Evolutionary conservation across 2,888 invertebrate species (phyloP), one percentile per base, ranked within the genome.

Genomic region (Myathropa florea): DNA sequence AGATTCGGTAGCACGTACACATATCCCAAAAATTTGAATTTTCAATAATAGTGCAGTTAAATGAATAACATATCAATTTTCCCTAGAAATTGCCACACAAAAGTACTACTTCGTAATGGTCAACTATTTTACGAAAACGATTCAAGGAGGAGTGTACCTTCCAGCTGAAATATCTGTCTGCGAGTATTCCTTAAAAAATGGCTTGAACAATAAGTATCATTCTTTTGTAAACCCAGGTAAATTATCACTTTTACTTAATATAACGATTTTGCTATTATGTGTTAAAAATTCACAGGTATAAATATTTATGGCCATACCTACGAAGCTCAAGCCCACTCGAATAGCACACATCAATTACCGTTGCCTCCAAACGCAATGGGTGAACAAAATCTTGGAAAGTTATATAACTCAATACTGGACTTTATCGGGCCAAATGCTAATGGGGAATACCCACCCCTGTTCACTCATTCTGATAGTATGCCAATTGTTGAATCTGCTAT

Each of bases 151-250:
- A 0, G 80, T 91, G 1, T 94, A 93, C 88, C 90, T 92, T 18
- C 94, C 94, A 0, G 94, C 94, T 0, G 94, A 94, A 90, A 91
- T 94, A 57, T 93, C 93, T 0, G 85, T 94, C 0, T 91, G 91
- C 14, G 91, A 93, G 87, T 94, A 93, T 88, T 93, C 93, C 0
- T 84, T 94, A 0, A 88, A 91, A 59, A 88, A 93, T 2, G 94
- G 94, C 0, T 89, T 93, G 0, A 89, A 89, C 55, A 93, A 93
- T 59, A 89, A 89, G 0, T 92, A 90, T 39, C 92, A 91, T 79
- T 89, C 92, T 0, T 91, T 93, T 7, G 89, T 94, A 0, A 92
- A 92, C 89, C 93, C 93, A 59, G 92, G 93, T 92, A 89, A 84
- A 90, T 90, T 88, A 86, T n/a, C n/a, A n/a, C n/a, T n/a, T 57